These are phyloP conservation scores for Nothocercus nigrocapillus DNA, from an alignment of 2,113 vertebrate species.

Conservation along the genomic window DNA sequence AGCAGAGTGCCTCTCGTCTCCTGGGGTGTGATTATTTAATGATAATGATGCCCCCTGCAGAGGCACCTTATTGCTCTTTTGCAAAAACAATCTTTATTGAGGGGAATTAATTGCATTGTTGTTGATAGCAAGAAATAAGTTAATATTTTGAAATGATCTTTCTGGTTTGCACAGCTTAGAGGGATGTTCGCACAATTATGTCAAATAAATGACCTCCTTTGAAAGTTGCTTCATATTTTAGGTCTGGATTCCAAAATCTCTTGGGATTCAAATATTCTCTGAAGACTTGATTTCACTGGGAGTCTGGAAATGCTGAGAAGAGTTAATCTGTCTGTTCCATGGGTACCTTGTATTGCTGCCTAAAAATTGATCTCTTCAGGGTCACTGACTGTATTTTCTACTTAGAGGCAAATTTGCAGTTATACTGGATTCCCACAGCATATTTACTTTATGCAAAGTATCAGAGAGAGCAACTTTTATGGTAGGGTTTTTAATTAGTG, in stretches of 20 bases:
- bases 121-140: constrained; percentile 76
- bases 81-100: constrained; percentile 75
- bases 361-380: constrained; percentile 61
- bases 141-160: constrained; percentile 74
- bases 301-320: constrained; percentile 30
- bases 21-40: constrained; percentile 79
- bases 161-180: constrained; percentile 51
- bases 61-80: constrained; percentile 78
- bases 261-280: not conserved
- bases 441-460: constrained; percentile 63
- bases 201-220: constrained; percentile 70
- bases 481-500: constrained; percentile 72
- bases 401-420: constrained; percentile 37
- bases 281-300: constrained; percentile 23
- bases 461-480: constrained; percentile 73
- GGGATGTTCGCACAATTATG: constrained; percentile 64
- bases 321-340: constrained; percentile 55
- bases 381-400: constrained; percentile 54
- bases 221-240: constrained; percentile 53
- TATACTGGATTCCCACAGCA: constrained; percentile 38
- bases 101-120: constrained; percentile 80
- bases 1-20: constrained; percentile 57
- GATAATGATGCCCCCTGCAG: constrained; percentile 75
- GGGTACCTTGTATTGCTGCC: constrained; percentile 46
- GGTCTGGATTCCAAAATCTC: constrained; percentile 35